Conservation (phyloP, 2,888 invertebrate genomes). For the Protodeltote pygarga region DNA sequence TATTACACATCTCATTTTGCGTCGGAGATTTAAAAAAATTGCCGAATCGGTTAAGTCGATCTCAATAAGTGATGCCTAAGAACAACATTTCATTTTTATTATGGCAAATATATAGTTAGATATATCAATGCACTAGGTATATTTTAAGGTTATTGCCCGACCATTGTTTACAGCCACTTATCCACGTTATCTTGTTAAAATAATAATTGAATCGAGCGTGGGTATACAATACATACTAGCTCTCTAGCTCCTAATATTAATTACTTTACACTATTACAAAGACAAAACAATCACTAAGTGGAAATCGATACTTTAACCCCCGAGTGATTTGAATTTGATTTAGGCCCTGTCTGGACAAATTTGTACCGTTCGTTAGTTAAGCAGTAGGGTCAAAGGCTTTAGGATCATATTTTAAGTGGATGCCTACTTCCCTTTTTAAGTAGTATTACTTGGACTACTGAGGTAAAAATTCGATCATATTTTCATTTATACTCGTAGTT, state of each 20-base stretch:
- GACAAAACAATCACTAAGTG: constrained; percentile 20
- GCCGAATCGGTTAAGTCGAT: no score
- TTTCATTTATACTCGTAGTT: no score
- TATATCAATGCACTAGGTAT: constrained; percentile 35
- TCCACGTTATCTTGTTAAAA: constrained; percentile 53
- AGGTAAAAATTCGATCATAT: no score
- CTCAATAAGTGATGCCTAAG: no score
- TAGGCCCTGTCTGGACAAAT: constrained; percentile 6
- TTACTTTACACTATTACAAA: constrained; percentile 33
- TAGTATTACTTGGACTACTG: no score
- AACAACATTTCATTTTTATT: no score
- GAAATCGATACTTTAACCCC: constrained; percentile 5
- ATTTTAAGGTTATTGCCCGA: constrained; percentile 54
- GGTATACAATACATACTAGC: constrained; percentile 42
- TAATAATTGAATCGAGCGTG: constrained; percentile 59
- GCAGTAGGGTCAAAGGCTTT: constrained; percentile 14
- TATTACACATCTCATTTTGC: no score
- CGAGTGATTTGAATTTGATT: constrained; percentile 16
- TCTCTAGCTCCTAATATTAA: constrained; percentile 37
- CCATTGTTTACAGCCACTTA: constrained; percentile 54
- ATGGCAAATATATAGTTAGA: no score
- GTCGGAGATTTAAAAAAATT: no score
- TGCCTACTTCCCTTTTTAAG: no score
- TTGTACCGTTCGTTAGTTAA: constrained; percentile 23
- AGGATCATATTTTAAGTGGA: constrained; percentile 15